Conservation (phyloP, 2,888 invertebrate species). For the Polydrusus tereticollis region DNA sequence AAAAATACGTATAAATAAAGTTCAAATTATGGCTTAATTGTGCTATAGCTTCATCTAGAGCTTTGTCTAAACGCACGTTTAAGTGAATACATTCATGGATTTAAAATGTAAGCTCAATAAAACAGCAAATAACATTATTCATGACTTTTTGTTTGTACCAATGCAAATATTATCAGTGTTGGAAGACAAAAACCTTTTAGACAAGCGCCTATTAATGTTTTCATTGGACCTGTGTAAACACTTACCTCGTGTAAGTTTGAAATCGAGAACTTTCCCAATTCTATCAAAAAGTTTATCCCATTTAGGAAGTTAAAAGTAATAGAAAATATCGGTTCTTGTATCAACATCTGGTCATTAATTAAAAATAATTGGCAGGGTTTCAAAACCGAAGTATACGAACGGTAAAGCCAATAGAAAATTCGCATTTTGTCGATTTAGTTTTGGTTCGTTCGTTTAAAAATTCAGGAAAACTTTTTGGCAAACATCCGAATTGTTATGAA, state of each 20-base stretch:
- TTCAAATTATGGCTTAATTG: too few species aligned
- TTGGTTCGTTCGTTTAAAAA: conserved; percentile 33
- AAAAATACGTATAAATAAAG: too few species aligned
- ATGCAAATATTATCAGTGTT: background rate
- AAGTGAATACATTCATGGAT: too few species aligned
- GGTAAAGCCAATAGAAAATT: conserved; percentile 22
- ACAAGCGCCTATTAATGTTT: background rate
- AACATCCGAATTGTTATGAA: conserved; percentile 37
- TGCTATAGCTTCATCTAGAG: too few species aligned
- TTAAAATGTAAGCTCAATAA: too few species aligned
- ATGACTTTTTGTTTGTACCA: background rate
- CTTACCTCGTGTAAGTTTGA: conserved; percentile 1
- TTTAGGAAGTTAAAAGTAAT: conserved; percentile 5
- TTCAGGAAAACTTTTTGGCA: conserved; percentile 32
- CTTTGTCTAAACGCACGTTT: too few species aligned
- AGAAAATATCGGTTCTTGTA: conserved; percentile 17
- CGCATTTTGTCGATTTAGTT: conserved; percentile 26
- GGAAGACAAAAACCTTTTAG: background rate
- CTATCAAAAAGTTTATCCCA: conserved; percentile 13
- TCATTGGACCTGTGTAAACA: conserved; percentile 3
- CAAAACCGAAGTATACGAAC: conserved; percentile 6
- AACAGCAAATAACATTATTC: too few species aligned
- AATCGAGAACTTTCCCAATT: conserved; percentile 7
- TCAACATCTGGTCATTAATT: conserved; percentile 21
- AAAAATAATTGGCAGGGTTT: conserved; percentile 16